A percentile compares a stretch with the other conserved stretches of the same genome.
These are phyloP conservation scores for Psilopogon haemacephalus DNA, from an alignment of 2,113 vertebrate species.

Conservation along the genomic window DNA sequence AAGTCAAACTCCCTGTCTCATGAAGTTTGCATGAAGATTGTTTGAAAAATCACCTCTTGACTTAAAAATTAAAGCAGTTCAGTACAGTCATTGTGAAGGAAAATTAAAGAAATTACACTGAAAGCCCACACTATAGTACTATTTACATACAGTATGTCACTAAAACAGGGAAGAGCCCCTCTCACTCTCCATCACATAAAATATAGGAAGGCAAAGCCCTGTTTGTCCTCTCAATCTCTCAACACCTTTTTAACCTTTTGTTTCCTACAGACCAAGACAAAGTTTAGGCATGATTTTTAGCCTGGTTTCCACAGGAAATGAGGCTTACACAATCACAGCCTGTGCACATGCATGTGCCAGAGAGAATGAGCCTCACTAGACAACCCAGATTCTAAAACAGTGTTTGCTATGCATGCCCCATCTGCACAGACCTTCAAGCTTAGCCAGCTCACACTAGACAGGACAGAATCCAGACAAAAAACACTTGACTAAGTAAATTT, in stretches of 20 bases:
- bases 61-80: slow-evolving; percentile 7
- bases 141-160: neutral
- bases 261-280: neutral
- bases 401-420: neutral
- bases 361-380: neutral
- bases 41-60: slow-evolving; percentile 9
- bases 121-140: neutral
- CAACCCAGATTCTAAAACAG: neutral
- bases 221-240: neutral
- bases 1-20: slow-evolving; percentile 6
- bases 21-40: neutral
- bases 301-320: neutral
- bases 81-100: neutral
- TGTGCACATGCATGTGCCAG: neutral
- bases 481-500: neutral
- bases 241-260: neutral
- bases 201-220: neutral
- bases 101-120: neutral
- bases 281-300: neutral
- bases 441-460: neutral
- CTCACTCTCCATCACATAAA: neutral
- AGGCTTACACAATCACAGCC: neutral
- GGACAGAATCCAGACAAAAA: neutral
- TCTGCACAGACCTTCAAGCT: neutral
- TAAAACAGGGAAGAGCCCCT: neutral